Percentiles rank a stretch among this genome's conserved stretches.
Conservation (phyloP, 2,797 vertebrate species). For the Enteromius radiatus region DNA sequence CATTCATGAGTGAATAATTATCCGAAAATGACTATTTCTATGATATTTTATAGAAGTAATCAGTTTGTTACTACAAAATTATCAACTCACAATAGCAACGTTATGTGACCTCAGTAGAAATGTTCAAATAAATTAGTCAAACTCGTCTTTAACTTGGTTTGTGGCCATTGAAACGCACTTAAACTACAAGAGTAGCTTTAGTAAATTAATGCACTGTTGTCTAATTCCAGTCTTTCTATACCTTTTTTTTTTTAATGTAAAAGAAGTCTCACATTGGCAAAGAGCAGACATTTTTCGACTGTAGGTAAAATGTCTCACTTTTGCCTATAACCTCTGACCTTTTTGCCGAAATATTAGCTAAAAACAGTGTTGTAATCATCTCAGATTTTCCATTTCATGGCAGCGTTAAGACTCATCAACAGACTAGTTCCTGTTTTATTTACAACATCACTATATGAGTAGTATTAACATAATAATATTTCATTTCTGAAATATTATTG, state of each 20-base stretch:
- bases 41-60: background rate
- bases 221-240: background rate
- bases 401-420: background rate
- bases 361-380: no score
- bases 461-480: background rate
- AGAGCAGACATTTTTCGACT: background rate
- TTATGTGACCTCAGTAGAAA: background rate
- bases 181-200: background rate
- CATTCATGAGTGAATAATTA: background rate
- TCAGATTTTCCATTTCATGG: background rate
- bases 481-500: background rate
- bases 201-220: background rate
- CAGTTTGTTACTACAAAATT: background rate
- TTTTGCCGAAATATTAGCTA: no score
- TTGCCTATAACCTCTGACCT: background rate
- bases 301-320: background rate
- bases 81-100: background rate
- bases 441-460: background rate
- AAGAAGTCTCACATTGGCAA: background rate
- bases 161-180: background rate
- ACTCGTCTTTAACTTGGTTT: background rate
- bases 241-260: background rate
- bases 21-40: background rate
- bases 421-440: background rate
- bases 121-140: background rate